Evolutionary conservation across 2,888 invertebrate genomes (phyloP), one percentile per base, ranked within the genome.

Genomic region (Agonopterix alstromeriana): DNA sequence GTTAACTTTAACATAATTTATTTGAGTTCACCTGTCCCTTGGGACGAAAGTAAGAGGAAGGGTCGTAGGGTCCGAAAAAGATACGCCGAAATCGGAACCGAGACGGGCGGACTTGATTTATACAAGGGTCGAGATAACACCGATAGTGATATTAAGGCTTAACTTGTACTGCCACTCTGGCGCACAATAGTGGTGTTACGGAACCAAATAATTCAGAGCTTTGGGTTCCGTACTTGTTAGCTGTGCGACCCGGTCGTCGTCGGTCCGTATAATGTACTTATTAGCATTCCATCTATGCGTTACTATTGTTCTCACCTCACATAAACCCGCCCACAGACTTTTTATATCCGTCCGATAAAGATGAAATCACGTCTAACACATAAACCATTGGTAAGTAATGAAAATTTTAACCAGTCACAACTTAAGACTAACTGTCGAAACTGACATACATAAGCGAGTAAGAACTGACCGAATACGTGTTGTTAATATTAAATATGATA

Each of bases 231-330:
- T 47, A 45, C 47, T 49, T 51, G 44, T 45, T 47, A 43, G 45
- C 51, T 56, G 11, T 54, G 47, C 49, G 63, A 56, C 62, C 54
- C 1, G 1, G 5, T 52, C 55, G 61, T 52, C 55, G 62, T n/a
- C 59, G 58, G 55, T 56, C 59, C 56, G 56, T 62, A 58, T 56
- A 56, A 54, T 59, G 62, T 65, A 55, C 57, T 48, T 64, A 77
- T 84, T 82, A 80, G 72, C 75, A 83, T 83, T 81, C 84, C 62
- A 61, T 62, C 61, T 69, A 63, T 67, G 76, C 69, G 60, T 56
- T 63, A 57, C 78, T 66, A 81, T 81, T 81, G 79, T 82, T 81
- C 67, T 68, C 72, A 71, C 66, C 63, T 75, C 77, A 78, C 71
- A 79, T 77, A 79, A 77, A 73, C 71, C 75, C 71, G 71, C 75